phyloP scores from a whole-genome alignment of 2,113 vertebrate species.

The Mesitornis unicolor region DNA sequence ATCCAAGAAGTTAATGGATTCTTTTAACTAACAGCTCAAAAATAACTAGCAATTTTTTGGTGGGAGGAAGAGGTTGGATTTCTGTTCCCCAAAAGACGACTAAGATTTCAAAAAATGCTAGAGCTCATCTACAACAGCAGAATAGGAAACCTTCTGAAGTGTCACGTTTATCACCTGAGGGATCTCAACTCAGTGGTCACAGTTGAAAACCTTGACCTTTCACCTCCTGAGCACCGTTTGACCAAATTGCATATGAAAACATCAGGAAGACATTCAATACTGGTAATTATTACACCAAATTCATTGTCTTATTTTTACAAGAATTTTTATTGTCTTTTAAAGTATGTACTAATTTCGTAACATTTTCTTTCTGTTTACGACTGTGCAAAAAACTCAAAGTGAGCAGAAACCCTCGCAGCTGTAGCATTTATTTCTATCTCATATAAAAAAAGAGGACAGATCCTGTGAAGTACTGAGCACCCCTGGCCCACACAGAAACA shows the following conservation, averaged over 20 bases:
- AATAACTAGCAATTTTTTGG: neutral
- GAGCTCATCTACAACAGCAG: neutral
- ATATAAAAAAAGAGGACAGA: constrained; percentile 17
- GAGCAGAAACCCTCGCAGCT: neutral
- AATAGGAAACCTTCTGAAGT: neutral
- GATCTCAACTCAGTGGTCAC: neutral
- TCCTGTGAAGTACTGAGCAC: neutral
- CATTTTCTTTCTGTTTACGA: neutral
- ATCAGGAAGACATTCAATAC: neutral
- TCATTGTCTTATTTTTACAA: neutral
- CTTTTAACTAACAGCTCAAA: neutral
- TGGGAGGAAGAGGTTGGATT: neutral
- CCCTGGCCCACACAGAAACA: neutral
- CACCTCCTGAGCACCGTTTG: neutral
- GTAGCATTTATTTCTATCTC: constrained; percentile 49
- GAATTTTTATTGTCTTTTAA: neutral
- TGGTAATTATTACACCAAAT: neutral
- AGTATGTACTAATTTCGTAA: neutral
- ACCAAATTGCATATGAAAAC: neutral
- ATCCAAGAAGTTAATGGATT: neutral
- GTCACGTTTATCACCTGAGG: neutral
- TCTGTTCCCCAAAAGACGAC: neutral
- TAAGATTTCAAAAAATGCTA: neutral
- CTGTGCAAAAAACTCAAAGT: constrained; percentile 26
- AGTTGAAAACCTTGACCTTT: neutral